Evolutionary conservation across 1,140 invertebrate species (phyloP).

Genomic region (Batillaria attramentaria): DNA sequence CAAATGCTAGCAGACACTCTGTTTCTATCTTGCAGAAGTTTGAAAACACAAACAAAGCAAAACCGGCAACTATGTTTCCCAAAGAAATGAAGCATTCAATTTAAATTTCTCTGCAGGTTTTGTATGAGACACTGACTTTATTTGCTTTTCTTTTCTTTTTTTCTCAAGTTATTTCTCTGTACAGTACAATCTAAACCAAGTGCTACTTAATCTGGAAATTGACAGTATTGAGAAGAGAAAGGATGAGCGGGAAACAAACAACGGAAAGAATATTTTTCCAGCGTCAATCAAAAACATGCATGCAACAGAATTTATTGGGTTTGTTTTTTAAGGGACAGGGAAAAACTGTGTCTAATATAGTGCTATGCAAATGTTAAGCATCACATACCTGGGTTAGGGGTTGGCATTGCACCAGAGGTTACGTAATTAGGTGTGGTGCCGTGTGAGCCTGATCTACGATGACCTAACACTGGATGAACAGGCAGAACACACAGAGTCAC

Average conservation of each 20-base stretch:
- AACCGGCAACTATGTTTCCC: not conserved
- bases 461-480: slow-evolving; percentile 51
- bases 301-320: too few relatives aligned
- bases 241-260: too few relatives aligned
- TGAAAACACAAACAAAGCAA: not conserved
- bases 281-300: too few relatives aligned
- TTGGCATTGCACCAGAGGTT: slow-evolving; percentile 35
- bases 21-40: not conserved
- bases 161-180: not conserved
- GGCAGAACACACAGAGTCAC: too few relatives aligned
- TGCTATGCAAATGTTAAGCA: too few relatives aligned
- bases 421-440: slow-evolving; percentile 56
- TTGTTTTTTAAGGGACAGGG: too few relatives aligned
- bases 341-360: too few relatives aligned
- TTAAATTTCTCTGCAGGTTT: not conserved
- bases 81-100: too few relatives aligned
- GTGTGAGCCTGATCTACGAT: slow-evolving; percentile 64
- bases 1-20: not conserved
- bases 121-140: not conserved
- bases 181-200: too few relatives aligned
- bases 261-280: too few relatives aligned
- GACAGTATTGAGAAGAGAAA: too few relatives aligned
- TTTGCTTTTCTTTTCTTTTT: not conserved
- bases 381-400: slow-evolving; percentile 19
- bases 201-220: too few relatives aligned